Evolutionary conservation across 2,888 invertebrate species (phyloP).

Genomic region (Microctonus hyperodae): DNA sequence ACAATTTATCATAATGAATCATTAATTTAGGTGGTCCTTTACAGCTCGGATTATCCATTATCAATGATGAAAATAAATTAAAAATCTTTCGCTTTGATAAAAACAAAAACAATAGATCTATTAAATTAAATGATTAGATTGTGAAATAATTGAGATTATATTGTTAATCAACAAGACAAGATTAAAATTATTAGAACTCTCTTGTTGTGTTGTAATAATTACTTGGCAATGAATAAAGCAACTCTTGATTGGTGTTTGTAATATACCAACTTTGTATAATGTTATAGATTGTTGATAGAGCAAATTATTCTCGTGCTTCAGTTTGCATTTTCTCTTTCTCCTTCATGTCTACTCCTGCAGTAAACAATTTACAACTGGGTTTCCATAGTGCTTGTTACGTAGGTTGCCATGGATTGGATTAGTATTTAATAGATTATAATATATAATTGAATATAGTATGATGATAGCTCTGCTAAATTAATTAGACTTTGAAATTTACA

Average conservation of each 20-base stretch:
- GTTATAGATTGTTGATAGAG: neutral
- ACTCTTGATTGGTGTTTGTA: neutral
- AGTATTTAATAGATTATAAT: neutral
- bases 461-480: neutral
- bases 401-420: conserved; percentile 22
- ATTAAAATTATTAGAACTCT: neutral
- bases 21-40: neutral
- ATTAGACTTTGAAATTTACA: neutral
- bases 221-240: conserved; percentile 4
- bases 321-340: neutral
- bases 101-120: neutral
- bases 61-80: neutral
- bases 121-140: neutral
- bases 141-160: neutral
- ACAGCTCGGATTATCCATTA: neutral
- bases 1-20: neutral
- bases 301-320: neutral
- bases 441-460: neutral
- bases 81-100: no score
- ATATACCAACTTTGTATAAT: neutral
- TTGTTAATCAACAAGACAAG: neutral
- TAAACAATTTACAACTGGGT: conserved; percentile 30
- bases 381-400: conserved; percentile 32
- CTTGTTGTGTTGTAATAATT: neutral
- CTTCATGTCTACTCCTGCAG: neutral